These are phyloP conservation scores for Cryptoblepharus egeriae DNA, from an alignment of 2,797 vertebrate species.

Conservation along the genomic window DNA sequence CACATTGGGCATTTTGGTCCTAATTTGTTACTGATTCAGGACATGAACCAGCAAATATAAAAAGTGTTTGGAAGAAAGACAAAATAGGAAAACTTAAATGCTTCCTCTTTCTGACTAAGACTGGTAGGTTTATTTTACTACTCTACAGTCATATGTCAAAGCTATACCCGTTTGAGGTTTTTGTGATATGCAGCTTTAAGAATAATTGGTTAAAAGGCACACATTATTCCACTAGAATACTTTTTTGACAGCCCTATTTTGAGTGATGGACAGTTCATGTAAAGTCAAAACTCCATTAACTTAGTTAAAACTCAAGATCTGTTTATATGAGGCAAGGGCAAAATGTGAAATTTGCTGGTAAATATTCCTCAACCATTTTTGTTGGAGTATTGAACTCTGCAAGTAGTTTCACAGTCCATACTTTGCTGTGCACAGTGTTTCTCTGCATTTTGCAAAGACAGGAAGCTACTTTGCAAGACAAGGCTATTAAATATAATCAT, in stretches of 20 bases:
- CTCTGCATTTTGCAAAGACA: too few species aligned
- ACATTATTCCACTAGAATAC: not conserved
- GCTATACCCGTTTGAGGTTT: not conserved
- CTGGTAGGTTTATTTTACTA: not conserved
- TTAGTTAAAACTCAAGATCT: not conserved
- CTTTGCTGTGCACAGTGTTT: not conserved
- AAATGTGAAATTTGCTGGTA: not conserved
- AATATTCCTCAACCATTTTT: not conserved
- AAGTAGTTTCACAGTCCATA: not conserved
- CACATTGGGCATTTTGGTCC: not conserved
- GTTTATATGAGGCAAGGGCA: slow-evolving; percentile 5
- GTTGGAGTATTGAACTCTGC: not conserved
- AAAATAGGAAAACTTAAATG: too few species aligned
- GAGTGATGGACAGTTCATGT: not conserved
- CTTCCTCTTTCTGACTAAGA: not conserved
- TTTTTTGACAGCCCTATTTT: not conserved
- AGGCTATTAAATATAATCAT: too few species aligned
- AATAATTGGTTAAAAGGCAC: not conserved
- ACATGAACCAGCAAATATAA: too few species aligned
- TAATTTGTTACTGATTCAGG: not conserved
- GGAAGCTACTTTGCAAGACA: too few species aligned
- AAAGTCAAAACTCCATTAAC: not conserved
- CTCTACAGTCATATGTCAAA: not conserved
- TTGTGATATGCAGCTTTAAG: not conserved
- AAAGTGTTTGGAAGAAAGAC: too few species aligned